Base-by-base conservation (phyloP, 2,888 invertebrate species). In the Arrhopalites spinosus region DNA sequence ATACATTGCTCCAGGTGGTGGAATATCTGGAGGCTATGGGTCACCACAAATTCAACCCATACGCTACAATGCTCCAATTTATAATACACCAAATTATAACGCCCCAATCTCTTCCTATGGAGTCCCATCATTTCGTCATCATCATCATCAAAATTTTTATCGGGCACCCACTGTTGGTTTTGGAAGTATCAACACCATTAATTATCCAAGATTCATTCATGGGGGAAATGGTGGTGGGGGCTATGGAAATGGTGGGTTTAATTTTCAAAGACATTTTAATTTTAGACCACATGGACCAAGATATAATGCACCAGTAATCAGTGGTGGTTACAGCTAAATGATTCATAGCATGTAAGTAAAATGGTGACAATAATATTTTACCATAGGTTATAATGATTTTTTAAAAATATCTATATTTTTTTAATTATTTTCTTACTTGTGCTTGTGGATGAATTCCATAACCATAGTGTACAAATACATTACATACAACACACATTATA, bases 181-280 rank as follows among this genome's bases (percentile, higher is more conserved):
- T 50, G 68, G 68, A 15, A 68, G 68, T 43, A 13, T 68, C 20
- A 68, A 45, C 2, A 43, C 47, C 20, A 20, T 43, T n/a, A 66
- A 66, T 23, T 66, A 66, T 23, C 36, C 36, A 30, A 29, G 43
- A 36, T 66, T 36, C 20, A 20, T 25, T 8, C 53, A 53, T 53
- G n/a, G 23, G 3, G 23, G 23, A 5, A 17, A 53, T 17, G n/a
- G 23, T 20, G n/a, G 23, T 17, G 53, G 53, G 3, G 53, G 53
- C 3, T 53, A 53, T 15, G 59, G 59, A 8, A 23, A 2, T 13
- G 59, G 59, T 3, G 59, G 59, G 2, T 59, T 20, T 8, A 59
- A 59, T 23, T 59, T 20, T 25, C 59, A 25, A 8, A 59, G 36
- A 27, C n/a, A 29, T 64, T 64, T 29, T n/a, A 64, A 30, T 29